Percentiles rank a stretch among this genome's conserved stretches.
Conservation (phyloP, 2,888 invertebrate genomes). For the Monoplex corrugatus region DNA sequence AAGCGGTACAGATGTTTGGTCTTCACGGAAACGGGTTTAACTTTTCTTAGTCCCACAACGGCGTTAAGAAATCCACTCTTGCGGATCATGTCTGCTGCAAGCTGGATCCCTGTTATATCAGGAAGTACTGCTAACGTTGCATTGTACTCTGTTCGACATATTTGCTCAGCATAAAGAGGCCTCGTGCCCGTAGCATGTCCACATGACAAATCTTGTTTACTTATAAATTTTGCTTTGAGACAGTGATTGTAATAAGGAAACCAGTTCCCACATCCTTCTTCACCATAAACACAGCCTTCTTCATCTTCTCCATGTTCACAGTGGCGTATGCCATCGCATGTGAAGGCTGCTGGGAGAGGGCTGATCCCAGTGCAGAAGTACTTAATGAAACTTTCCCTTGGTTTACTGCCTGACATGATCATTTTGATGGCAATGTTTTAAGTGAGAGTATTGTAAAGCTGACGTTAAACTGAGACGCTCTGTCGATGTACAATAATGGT, state of each 20-base stretch:
- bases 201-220: no score
- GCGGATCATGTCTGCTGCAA: no score
- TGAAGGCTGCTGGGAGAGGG: background rate
- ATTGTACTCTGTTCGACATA: no score
- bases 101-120: no score
- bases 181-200: no score
- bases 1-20: no score
- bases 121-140: no score
- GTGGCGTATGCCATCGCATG: conserved; percentile 21
- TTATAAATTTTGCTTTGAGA: background rate
- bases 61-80: no score
- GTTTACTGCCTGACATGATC: background rate
- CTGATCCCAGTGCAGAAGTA: background rate
- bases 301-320: conserved; percentile 25
- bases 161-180: no score
- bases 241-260: background rate
- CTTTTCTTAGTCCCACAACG: no score
- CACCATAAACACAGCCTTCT: background rate
- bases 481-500: background rate
- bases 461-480: background rate
- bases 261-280: background rate
- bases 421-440: background rate
- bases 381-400: background rate
- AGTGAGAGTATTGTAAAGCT: background rate
- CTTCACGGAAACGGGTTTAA: no score